phyloP scores from a whole-genome alignment of 1,140 invertebrate species.

The Homarus americanus region DNA sequence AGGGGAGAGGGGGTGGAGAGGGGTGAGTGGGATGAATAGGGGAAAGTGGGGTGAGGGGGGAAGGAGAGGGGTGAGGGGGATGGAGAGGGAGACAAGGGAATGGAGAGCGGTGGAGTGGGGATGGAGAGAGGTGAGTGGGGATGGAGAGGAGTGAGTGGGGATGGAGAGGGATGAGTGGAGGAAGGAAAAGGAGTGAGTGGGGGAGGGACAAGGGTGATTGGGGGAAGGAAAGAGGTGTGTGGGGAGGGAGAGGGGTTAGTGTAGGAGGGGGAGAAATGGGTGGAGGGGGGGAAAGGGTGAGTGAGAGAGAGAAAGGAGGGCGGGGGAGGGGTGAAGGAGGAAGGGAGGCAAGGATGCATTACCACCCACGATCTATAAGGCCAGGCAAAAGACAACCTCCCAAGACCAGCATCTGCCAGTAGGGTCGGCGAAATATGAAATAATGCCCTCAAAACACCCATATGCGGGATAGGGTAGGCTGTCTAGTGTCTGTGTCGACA shows the following conservation, averaged over 20 bases:
- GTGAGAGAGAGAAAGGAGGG: neutral
- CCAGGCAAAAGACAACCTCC: too few species aligned
- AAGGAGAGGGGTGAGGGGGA: neutral
- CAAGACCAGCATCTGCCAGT: too few species aligned
- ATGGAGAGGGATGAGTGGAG: neutral
- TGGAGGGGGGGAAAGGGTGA: neutral
- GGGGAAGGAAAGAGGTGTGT: neutral
- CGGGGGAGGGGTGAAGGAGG: neutral
- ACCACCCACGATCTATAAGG: too few species aligned
- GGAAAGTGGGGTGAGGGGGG: neutral
- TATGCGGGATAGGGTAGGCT: too few species aligned
- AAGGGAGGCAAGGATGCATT: neutral
- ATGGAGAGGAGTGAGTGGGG: neutral
- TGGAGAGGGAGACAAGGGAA: neutral
- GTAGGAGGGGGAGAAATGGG: neutral
- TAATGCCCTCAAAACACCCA: too few species aligned
- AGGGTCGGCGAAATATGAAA: too few species aligned
- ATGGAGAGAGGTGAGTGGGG: neutral
- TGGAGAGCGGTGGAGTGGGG: too few species aligned
- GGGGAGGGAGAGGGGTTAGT: neutral
- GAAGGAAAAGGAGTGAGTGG: too few species aligned
- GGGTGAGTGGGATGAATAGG: neutral
- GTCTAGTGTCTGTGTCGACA: too few species aligned
- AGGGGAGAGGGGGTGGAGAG: neutral
- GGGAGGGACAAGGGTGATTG: neutral